Percentiles rank a stretch among this genome's conserved stretches.
These are phyloP conservation scores for Peromyscus attwateri DNA, from an alignment of 2,797 vertebrate species.

Conservation along the genomic window DNA sequence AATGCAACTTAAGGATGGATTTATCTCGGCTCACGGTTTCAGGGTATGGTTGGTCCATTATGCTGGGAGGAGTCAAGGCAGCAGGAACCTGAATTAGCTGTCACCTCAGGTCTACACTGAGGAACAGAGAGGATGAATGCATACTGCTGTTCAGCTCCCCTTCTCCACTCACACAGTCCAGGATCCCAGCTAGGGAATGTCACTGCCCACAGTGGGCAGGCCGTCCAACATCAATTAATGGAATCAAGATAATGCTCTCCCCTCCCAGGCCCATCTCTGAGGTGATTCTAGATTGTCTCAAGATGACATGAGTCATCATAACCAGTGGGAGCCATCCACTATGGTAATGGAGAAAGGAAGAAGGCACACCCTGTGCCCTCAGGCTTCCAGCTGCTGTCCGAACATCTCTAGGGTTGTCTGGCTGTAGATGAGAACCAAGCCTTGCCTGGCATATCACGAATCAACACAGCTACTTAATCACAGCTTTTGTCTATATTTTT, in stretches of 20 bases:
- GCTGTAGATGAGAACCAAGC: background rate
- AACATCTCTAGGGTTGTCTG: background rate
- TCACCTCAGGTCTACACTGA: background rate
- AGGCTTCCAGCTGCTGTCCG: rapidly evolving
- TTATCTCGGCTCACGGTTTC: background rate
- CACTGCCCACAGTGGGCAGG: background rate
- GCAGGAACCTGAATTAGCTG: background rate
- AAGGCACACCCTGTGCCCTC: rapidly evolving
- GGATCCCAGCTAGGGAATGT: background rate
- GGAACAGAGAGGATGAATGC: background rate
- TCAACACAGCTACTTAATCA: rapidly evolving
- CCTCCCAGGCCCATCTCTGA: background rate
- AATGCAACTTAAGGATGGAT: background rate
- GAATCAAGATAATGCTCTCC: background rate
- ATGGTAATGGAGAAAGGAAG: too few species aligned
- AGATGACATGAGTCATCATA: background rate
- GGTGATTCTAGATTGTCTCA: background rate
- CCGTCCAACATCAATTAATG: background rate
- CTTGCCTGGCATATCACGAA: background rate
- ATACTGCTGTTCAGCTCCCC: background rate
- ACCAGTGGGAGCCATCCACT: background rate
- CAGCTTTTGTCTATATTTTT: background rate
- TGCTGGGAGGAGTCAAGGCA: background rate
- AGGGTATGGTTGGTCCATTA: background rate
- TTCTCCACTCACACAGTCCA: background rate